phyloP scores from a whole-genome alignment of 1,140 invertebrate genomes.

The Pristionchus pacificus region DNA sequence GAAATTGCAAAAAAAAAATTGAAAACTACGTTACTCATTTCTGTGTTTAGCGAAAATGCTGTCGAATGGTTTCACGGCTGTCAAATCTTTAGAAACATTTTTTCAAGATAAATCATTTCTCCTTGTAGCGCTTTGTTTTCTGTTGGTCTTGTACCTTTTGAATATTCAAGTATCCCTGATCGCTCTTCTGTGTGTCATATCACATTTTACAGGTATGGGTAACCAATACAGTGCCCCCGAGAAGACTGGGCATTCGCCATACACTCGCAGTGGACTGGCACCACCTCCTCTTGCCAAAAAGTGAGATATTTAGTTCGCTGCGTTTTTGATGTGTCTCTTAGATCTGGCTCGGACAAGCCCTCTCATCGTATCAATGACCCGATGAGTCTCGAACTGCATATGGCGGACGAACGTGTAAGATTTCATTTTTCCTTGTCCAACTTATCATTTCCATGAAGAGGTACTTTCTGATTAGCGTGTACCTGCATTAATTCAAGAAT shows the following conservation, averaged over 20 bases:
- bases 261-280: slow-evolving; percentile 49
- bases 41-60: no score
- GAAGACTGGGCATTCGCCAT: slow-evolving; percentile 41
- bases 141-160: background rate
- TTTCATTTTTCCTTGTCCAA: background rate
- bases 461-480: no score
- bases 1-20: no score
- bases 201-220: slow-evolving; percentile 32
- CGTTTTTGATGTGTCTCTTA: background rate
- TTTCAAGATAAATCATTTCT: no score
- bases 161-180: background rate
- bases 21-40: no score
- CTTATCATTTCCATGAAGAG: no score
- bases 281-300: slow-evolving; percentile 45
- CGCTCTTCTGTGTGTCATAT: no score
- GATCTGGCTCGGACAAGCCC: slow-evolving; percentile 43
- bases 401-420: slow-evolving; percentile 50
- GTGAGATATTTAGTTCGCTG: background rate
- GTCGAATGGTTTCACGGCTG: no score
- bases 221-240: slow-evolving; percentile 40
- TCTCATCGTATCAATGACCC: slow-evolving; percentile 47
- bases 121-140: background rate
- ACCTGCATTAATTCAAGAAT: no score
- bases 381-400: slow-evolving; percentile 51
- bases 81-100: no score